A percentile compares a stretch with the other conserved stretches of the same genome.
Evolutionary conservation across 2,888 invertebrate species (phyloP).

Genomic region (Sinopyrophorus schimmeli): DNA sequence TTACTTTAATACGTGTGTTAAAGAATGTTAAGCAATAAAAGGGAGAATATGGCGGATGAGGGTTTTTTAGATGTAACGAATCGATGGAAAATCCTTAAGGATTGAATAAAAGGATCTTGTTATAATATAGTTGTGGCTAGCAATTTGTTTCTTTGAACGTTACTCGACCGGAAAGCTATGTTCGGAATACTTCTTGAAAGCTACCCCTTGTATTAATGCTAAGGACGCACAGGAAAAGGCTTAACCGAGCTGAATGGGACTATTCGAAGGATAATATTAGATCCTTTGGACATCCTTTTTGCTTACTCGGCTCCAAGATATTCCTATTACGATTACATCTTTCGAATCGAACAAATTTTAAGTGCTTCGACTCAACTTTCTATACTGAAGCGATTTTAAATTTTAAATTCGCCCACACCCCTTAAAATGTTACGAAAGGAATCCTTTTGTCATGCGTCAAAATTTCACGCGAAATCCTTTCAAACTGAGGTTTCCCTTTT

Average conservation of each 20-base stretch:
- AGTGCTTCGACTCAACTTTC: too few species aligned
- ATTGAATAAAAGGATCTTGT: slow-evolving; percentile 18
- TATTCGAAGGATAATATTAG: slow-evolving; percentile 26
- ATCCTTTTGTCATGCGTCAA: too few species aligned
- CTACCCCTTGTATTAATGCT: slow-evolving; percentile 28
- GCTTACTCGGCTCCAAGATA: slow-evolving; percentile 24
- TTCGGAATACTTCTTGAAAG: slow-evolving; percentile 25
- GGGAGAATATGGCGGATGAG: too few species aligned
- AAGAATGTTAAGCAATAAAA: too few species aligned
- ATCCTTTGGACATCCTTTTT: slow-evolving; percentile 26
- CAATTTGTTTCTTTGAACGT: slow-evolving; percentile 36
- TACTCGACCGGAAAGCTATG: slow-evolving; percentile 31
- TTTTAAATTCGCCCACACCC: too few species aligned
- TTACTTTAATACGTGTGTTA: too few species aligned
- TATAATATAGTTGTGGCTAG: slow-evolving; percentile 36
- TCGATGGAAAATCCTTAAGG: slow-evolving; percentile 14
- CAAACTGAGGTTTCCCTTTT: too few species aligned
- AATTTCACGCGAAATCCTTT: too few species aligned
- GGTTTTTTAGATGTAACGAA: slow-evolving; percentile 2
- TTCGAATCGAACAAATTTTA: slow-evolving; percentile 21
- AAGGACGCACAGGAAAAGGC: slow-evolving; percentile 28
- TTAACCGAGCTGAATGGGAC: slow-evolving; percentile 22
- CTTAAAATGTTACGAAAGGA: background rate
- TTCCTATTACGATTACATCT: slow-evolving; percentile 22
- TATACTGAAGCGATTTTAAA: too few species aligned